Percentiles rank a stretch among this genome's conserved stretches.
These are phyloP conservation scores for Drosophila crucigera DNA, from an alignment of 2,888 invertebrate genomes.

Conservation along the genomic window DNA sequence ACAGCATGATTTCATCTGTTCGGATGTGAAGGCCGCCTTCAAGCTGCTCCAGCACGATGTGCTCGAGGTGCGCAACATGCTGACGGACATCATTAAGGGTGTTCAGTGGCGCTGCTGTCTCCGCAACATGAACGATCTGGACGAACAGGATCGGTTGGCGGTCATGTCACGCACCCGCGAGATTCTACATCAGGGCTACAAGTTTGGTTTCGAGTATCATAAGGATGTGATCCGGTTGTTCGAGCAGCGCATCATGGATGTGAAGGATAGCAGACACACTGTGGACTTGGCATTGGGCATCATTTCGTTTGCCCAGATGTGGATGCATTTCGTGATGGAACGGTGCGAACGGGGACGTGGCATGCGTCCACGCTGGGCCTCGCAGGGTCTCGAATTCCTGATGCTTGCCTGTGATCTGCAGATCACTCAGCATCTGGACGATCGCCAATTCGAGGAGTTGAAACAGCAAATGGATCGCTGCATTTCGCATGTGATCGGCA, in stretches of 20 bases:
- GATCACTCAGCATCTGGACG: constrained; percentile 91
- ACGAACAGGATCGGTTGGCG: constrained; percentile 82
- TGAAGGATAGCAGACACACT: constrained; percentile 83
- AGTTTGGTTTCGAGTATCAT: constrained; percentile 93
- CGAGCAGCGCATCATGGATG: constrained; percentile 85
- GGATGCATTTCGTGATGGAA: constrained; percentile 95
- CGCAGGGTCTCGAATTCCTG: constrained; percentile 94
- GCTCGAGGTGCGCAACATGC: constrained; percentile 84
- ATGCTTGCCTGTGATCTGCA: constrained; percentile 94
- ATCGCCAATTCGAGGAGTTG: constrained; percentile 92
- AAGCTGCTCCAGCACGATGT: constrained; percentile 86
- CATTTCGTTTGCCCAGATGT: constrained; percentile 90
- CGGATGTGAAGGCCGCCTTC: constrained; percentile 88
- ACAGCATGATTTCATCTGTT: constrained; percentile 86
- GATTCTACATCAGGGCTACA: constrained; percentile 94
- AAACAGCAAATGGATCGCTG: constrained; percentile 93
- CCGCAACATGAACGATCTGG: constrained; percentile 80
- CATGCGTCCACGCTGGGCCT: constrained; percentile 94
- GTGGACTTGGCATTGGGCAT: constrained; percentile 87
- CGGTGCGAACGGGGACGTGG: constrained; percentile 94
- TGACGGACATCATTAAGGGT: constrained; percentile 84
- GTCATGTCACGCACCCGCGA: constrained; percentile 89
- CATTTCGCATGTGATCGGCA: constrained; percentile 94
- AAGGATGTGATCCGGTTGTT: constrained; percentile 87
- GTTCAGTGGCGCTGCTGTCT: constrained; percentile 83